These are phyloP conservation scores for Lysandra coridon DNA, from an alignment of 2,888 invertebrate genomes.

Conservation along the genomic window DNA sequence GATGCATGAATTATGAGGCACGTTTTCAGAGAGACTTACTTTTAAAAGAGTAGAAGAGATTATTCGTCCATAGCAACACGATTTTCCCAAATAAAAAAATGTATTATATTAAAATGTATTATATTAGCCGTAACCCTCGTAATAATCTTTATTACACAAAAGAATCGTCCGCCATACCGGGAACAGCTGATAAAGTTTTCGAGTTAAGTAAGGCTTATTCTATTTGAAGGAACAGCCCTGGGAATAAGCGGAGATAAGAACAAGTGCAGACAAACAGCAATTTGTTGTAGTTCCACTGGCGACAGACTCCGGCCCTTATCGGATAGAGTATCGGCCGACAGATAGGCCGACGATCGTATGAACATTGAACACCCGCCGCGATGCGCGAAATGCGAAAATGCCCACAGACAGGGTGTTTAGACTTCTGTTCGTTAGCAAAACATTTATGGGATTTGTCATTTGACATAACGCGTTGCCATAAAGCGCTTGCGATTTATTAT, in stretches of 20 bases:
- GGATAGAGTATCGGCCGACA: slow-evolving; percentile 3
- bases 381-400: slow-evolving; percentile 38
- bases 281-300: slow-evolving; percentile 34
- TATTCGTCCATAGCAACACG: neutral
- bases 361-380: slow-evolving; percentile 34
- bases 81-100: neutral
- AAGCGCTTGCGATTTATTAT: no score
- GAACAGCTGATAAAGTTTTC: slow-evolving; percentile 10
- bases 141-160: slow-evolving; percentile 11
- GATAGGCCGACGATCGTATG: slow-evolving; percentile 39
- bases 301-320: slow-evolving; percentile 30
- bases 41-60: neutral
- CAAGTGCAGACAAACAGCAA: slow-evolving; percentile 30
- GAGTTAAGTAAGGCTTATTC: slow-evolving; percentile 7
- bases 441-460: no score
- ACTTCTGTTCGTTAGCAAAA: no score
- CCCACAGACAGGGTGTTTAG: slow-evolving; percentile 17
- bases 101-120: slow-evolving; percentile 3
- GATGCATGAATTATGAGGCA: no score
- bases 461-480: no score
- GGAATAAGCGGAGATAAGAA: slow-evolving; percentile 24
- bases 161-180: slow-evolving; percentile 11
- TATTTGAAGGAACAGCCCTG: slow-evolving; percentile 23
- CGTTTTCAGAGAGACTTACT: no score
- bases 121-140: neutral